A percentile compares a stretch with the other conserved stretches of the same genome.
Conservation (phyloP, 2,888 invertebrate genomes). For the Synergus itoensis region DNA sequence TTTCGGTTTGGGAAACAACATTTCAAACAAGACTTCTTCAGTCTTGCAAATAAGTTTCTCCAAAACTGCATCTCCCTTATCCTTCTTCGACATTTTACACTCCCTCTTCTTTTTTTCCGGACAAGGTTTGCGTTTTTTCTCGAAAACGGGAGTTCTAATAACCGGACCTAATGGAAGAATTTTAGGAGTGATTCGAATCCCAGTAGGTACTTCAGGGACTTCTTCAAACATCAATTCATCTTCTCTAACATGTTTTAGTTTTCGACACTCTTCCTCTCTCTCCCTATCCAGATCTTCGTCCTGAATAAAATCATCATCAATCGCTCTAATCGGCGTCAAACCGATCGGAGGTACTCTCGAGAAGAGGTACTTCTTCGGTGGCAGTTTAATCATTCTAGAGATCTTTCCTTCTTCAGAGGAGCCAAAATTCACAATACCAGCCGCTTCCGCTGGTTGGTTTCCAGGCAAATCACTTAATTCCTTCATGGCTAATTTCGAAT, state of each 20-base stretch:
- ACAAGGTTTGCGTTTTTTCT: constrained; percentile 57
- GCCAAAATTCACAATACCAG: constrained; percentile 47
- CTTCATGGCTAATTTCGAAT: constrained; percentile 70
- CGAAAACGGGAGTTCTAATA: constrained; percentile 67
- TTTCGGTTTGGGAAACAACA: constrained; percentile 65
- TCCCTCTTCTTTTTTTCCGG: constrained; percentile 58
- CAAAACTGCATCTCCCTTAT: constrained; percentile 57
- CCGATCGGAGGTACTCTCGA: constrained; percentile 66
- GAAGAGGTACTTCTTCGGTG: constrained; percentile 68
- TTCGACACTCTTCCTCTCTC: constrained; percentile 51
- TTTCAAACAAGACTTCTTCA: constrained; percentile 68
- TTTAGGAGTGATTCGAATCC: constrained; percentile 59
- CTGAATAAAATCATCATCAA: constrained; percentile 69
- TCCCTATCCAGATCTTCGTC: constrained; percentile 57
- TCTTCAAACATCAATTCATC: constrained; percentile 46
- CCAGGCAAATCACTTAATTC: constrained; percentile 57
- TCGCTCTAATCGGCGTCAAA: constrained; percentile 70
- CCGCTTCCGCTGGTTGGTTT: constrained; percentile 38
- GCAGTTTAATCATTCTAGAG: constrained; percentile 70
- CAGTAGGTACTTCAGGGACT: constrained; percentile 56
- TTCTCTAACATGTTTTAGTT: constrained; percentile 33
- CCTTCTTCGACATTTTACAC: constrained; percentile 55
- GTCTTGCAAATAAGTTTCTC: constrained; percentile 65
- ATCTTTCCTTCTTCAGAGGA: constrained; percentile 46
- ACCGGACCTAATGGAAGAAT: constrained; percentile 71